Conservation (phyloP, 2,797 vertebrate genomes). For the Simalia tracyae region DNA sequence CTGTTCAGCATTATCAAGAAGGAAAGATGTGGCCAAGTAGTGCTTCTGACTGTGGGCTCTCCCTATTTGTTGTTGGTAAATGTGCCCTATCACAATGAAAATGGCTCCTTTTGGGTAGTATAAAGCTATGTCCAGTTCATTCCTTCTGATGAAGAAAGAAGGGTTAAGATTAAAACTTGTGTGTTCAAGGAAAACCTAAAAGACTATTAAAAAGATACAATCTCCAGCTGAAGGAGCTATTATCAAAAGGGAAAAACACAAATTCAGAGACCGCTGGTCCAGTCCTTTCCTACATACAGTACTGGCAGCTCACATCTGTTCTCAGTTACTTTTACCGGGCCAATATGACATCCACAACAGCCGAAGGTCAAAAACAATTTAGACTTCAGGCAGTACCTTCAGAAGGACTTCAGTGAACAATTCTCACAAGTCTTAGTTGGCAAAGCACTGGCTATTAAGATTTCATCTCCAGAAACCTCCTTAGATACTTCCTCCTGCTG, state of each 20-base stretch:
- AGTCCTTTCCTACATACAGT: conserved; percentile 43
- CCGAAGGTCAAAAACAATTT: neutral
- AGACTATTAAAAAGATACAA: neutral
- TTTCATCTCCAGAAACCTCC: neutral
- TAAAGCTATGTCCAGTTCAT: conserved; percentile 58
- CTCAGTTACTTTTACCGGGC: conserved; percentile 36
- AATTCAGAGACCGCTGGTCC: conserved; percentile 15
- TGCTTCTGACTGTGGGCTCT: conserved; percentile 52
- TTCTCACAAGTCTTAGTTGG: neutral
- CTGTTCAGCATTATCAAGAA: neutral
- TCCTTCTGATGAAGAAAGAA: conserved; percentile 45
- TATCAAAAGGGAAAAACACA: conserved; percentile 44
- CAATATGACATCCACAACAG: conserved; percentile 41
- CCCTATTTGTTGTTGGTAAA: conserved; percentile 58
- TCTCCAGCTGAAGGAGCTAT: conserved; percentile 54
- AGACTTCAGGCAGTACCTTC: conserved; percentile 52
- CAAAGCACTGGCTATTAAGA: neutral
- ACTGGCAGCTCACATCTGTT: conserved; percentile 42
- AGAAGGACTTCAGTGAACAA: conserved; percentile 9
- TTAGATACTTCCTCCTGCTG: neutral
- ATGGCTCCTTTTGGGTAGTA: conserved; percentile 55
- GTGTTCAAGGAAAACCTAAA: too few relatives aligned
- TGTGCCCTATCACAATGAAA: conserved; percentile 59
- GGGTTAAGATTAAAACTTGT: conserved; percentile 22
- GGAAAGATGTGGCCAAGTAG: conserved; percentile 19